Base-by-base conservation (phyloP, 2,888 invertebrate genomes). In the Parnassius mnemosyne region DNA sequence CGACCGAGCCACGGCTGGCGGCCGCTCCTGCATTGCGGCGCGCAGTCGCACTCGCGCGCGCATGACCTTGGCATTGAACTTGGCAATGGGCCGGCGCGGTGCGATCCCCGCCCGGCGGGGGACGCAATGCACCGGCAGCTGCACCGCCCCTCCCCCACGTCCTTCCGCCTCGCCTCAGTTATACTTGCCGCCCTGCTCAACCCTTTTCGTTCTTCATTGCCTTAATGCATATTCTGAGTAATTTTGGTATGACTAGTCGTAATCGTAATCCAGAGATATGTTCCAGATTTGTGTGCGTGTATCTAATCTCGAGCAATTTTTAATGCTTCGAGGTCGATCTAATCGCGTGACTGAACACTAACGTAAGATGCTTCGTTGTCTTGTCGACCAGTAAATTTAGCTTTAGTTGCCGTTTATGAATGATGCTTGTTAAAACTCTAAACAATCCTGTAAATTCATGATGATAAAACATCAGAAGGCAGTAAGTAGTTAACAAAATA, bases 21-120 rank as follows among this genome's bases (percentile, higher is more conserved):
- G 82, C 80, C 86, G 87, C 87, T 92, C 93, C 93, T 93, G 94
- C 94, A 94, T 88, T 93, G 94, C 93, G 92, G 92, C 92, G 93
- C 93, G 93, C 93, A 93, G 92, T 87, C 93, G 92, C 91, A 92
- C 87, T 93, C 87, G 85, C 86, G 90, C 92, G 92, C 92, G 89
- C 92, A 93, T 94, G 94, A 94, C 95, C 95, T 95, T 95, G 95
- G 94, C 94, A 95, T 94, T 95, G 95, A 95, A 95, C 95, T 95
- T 95, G 94, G 94, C 94, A 93, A 89, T 90, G 91, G 89, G 87
- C 85, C 84, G 88, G 82, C 81, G 84, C 80, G 85, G 79, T 75
- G 70, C 69, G 77, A 63, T 67, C 70, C 63, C 72, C 68, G 65
- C 70, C 68, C 66, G 65, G 70, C 56, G 77, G 79, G 79, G 80